These are phyloP conservation scores for Urocynchramus pylzowi DNA, from an alignment of 2,113 vertebrate species.

Conservation along the genomic window DNA sequence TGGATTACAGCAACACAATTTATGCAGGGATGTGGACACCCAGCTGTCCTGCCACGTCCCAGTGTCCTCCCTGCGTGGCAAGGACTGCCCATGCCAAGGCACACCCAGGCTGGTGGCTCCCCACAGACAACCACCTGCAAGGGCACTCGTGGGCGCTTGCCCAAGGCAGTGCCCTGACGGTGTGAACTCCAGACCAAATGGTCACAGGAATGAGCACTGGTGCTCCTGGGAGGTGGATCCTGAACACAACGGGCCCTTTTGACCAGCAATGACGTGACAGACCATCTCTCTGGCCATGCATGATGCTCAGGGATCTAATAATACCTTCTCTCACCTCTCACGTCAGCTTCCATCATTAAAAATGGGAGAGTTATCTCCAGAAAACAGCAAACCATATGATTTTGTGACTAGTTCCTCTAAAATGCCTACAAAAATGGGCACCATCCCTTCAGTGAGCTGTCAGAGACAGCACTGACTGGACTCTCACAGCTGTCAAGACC, in stretches of 20 bases:
- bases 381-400: background rate
- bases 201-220: background rate
- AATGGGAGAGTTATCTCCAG: background rate
- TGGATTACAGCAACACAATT: background rate
- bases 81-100: background rate
- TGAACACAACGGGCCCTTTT: background rate
- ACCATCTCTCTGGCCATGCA: background rate
- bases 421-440: background rate
- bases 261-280: background rate
- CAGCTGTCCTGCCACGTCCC: background rate
- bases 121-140: background rate
- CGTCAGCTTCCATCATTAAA: background rate
- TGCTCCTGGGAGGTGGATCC: background rate
- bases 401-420: background rate
- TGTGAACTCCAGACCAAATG: background rate
- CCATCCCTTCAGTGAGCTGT: background rate
- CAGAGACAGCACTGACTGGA: background rate
- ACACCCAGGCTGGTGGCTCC: background rate
- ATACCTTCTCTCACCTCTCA: background rate
- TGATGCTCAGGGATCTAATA: background rate
- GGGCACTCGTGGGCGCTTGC: fast-evolving
- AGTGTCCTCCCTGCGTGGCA: background rate
- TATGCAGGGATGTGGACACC: background rate
- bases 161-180: background rate
- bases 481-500: background rate